These are phyloP conservation scores for Lethrus apterus DNA, from an alignment of 1,140 invertebrate species.

Conservation along the genomic window DNA sequence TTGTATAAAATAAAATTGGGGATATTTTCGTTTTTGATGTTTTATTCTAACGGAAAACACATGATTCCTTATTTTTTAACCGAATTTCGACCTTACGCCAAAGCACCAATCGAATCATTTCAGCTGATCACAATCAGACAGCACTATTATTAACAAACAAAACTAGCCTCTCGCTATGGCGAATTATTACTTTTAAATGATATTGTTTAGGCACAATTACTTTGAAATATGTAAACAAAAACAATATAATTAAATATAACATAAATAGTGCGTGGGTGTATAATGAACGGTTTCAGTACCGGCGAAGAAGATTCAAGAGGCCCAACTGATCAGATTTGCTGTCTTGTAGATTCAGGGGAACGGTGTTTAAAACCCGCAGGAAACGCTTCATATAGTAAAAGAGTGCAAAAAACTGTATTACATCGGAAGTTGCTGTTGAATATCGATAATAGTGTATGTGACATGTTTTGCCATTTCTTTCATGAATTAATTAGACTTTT, in stretches of 20 bases:
- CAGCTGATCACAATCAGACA: background rate
- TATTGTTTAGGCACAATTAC: too few relatives aligned
- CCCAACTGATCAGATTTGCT: slow-evolving; percentile 82
- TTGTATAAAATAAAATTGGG: too few relatives aligned
- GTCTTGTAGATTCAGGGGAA: slow-evolving; percentile 82
- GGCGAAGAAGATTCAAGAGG: slow-evolving; percentile 82
- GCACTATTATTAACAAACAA: too few relatives aligned
- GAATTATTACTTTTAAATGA: too few relatives aligned
- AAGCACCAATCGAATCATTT: slow-evolving; percentile 1
- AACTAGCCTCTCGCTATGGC: too few relatives aligned
- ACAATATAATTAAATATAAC: too few relatives aligned
- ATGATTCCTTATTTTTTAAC: slow-evolving; percentile 4
- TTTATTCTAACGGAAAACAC: slow-evolving; percentile 15
- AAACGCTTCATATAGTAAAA: slow-evolving; percentile 94
- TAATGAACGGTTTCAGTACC: slow-evolving; percentile 80
- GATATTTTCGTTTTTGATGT: slow-evolving; percentile 15
- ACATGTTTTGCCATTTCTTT: too few relatives aligned
- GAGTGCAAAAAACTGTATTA: slow-evolving; percentile 93
- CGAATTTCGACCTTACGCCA: slow-evolving; percentile 3
- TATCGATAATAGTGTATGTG: slow-evolving; percentile 71
- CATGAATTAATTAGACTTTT: slow-evolving; percentile 26
- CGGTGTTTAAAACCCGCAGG: slow-evolving; percentile 81
- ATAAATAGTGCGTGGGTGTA: slow-evolving; percentile 4
- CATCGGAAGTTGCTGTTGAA: slow-evolving; percentile 84
- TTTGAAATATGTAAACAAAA: too few relatives aligned